Percentiles rank a stretch among this genome's conserved stretches.
Evolutionary conservation across 2,797 vertebrate genomes (phyloP).

Genomic region (Sparidentex hasta): DNA sequence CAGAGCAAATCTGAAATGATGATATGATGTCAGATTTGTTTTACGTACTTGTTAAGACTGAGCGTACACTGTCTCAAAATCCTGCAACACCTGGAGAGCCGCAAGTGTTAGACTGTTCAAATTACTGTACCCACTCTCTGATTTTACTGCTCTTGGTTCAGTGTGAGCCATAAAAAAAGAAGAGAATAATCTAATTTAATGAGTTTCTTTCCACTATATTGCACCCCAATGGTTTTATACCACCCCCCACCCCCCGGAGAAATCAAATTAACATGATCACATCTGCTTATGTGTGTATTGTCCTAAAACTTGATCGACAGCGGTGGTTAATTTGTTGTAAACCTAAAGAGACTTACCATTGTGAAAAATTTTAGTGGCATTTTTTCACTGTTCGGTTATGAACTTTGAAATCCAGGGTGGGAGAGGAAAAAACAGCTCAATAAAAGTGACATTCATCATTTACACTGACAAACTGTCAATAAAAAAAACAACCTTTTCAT

Average conservation of each 20-base stretch:
- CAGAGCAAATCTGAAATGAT: constrained; percentile 28
- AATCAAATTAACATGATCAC: constrained; percentile 6
- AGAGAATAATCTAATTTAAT: constrained; percentile 32
- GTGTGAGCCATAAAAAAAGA: constrained; percentile 38
- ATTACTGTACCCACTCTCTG: constrained; percentile 36
- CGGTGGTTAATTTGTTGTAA: too few species aligned
- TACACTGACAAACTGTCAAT: constrained; percentile 13
- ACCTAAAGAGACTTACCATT: neutral
- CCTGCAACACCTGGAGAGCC: constrained; percentile 5
- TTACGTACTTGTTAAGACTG: constrained; percentile 16
- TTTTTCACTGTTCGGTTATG: neutral
- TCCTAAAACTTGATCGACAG: neutral
- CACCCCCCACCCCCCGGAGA: constrained; percentile 12
- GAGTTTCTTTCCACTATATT: constrained; percentile 28
- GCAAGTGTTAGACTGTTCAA: constrained; percentile 20
- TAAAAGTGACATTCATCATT: constrained; percentile 4
- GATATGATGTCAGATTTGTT: constrained; percentile 41
- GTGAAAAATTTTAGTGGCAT: neutral
- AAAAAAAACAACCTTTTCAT: constrained; percentile 13
- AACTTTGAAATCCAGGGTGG: neutral
- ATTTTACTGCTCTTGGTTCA: constrained; percentile 55
- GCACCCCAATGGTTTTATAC: constrained; percentile 19
- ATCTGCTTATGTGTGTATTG: constrained; percentile 16
- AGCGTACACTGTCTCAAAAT: constrained; percentile 27
- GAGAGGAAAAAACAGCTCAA: neutral